Evolutionary conservation across 2,797 vertebrate genomes (phyloP), one percentile per base, ranked within the genome.

Genomic region (Ctenosaura bakeri): DNA sequence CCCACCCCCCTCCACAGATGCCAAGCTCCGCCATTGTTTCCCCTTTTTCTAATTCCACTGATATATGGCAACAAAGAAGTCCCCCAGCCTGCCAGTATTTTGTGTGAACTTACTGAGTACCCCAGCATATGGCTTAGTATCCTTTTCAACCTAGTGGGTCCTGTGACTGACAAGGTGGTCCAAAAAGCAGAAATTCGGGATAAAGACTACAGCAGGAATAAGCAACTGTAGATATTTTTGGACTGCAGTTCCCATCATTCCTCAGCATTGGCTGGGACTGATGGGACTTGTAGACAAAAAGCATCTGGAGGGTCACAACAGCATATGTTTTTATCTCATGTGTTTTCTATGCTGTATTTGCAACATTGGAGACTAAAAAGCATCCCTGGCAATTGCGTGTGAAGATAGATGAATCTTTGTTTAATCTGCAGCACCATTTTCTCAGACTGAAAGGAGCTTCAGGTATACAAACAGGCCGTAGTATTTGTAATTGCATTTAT

Each of bases 391-490:
- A 64, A 24, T 26, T 38, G 6, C 10, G 24, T 24, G 56, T 86
- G 78, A 16, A 83, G 64, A 64, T 16, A 6, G 6, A 29, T 83
- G 79, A 50, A 82, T 87, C 90, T 91, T 92, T 71, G 82, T 76
- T 93, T 81, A n/a, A 88, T 1, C 86, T 83, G 77, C 29, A 81
- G 4, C 32, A 56, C 2, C 82, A 83, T 89, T 86, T 87, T 86
- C 79, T 1, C 26, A 85, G 26, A 52, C 46, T 50, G 46, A 79
- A 22, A 93, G 77, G 3, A 59, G 52, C 90, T 90, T 90, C 69
- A 86, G 91, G 42, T 92, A 90, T 89, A 66, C 64, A 66, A 66
- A 66, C 7, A 9, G 64, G 62, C 93, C 87, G 73, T 91, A 93
- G 83, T 50, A 69, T 77, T 79, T 94, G 2, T 66, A 66, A 24